phyloP scores from a whole-genome alignment of 2,113 vertebrate genomes.

The Paradoxurus hermaphroditus region DNA sequence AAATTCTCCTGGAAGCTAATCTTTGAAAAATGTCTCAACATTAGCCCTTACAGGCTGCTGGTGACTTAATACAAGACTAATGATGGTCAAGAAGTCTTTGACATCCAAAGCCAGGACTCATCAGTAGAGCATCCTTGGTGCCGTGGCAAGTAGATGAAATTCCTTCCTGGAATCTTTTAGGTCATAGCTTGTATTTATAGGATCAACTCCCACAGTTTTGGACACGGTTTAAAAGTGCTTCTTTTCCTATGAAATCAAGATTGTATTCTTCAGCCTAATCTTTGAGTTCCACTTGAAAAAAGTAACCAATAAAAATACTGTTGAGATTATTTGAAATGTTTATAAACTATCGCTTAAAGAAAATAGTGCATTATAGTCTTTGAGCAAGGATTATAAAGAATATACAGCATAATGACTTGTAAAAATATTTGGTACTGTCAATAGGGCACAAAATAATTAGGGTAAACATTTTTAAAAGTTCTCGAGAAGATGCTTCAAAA shows the following conservation, averaged over 20 bases:
- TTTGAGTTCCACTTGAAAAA: neutral
- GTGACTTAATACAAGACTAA: neutral
- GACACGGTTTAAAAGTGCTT: neutral
- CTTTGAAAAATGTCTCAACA: neutral
- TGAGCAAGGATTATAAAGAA: slow-evolving; percentile 10
- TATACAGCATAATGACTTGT: neutral
- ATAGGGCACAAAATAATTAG: neutral
- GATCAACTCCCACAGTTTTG: neutral
- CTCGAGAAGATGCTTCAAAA: neutral
- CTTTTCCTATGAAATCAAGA: neutral
- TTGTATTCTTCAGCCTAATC: neutral
- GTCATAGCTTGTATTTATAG: neutral
- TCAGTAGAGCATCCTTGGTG: neutral
- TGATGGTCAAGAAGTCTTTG: neutral
- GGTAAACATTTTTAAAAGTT: neutral
- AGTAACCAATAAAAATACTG: neutral
- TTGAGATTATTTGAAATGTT: neutral
- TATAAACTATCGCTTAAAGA: neutral
- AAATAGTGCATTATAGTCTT: neutral
- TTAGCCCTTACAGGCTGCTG: neutral
- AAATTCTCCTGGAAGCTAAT: slow-evolving; percentile 5
- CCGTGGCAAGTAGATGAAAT: neutral
- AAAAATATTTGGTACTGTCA: neutral
- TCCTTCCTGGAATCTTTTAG: neutral
- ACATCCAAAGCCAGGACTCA: neutral